Evolutionary conservation across 2,113 vertebrate species (phyloP).

Genomic region (Cyphomyrus plagiostoma): DNA sequence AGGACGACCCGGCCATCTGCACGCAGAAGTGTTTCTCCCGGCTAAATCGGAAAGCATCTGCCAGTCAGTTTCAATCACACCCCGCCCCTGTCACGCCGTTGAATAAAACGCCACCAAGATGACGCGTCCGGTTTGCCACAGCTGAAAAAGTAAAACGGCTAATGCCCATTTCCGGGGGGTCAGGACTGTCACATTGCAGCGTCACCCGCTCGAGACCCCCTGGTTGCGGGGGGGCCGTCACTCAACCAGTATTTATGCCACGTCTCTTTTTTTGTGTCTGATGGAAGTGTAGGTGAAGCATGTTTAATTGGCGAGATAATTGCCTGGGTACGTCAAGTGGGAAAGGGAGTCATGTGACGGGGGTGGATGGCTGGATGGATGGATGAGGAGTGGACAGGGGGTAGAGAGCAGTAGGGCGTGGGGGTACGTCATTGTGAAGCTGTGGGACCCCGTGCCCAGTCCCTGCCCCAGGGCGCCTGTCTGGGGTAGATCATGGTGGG

Average conservation of each 20-base stretch:
- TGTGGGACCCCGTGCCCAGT: neutral
- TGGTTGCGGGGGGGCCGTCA: neutral
- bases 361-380: neutral
- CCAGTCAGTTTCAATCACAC: neutral
- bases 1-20: neutral
- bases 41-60: neutral
- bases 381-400: neutral
- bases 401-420: neutral
- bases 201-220: neutral
- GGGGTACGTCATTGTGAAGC: neutral
- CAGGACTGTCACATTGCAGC: neutral
- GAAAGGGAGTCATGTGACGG: neutral
- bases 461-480: neutral
- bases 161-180: neutral
- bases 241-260: neutral
- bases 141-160: neutral
- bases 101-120: neutral
- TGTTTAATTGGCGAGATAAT: constrained; percentile 15
- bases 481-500: neutral
- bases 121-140: neutral
- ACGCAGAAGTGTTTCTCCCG: neutral
- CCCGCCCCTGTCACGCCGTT: neutral
- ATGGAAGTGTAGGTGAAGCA: neutral
- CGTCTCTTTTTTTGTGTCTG: neutral
- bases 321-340: neutral